Percentiles rank a stretch among this genome's conserved stretches.
Evolutionary conservation across 2,888 invertebrate genomes (phyloP).

Genomic region (Lepidochrysops patricia): DNA sequence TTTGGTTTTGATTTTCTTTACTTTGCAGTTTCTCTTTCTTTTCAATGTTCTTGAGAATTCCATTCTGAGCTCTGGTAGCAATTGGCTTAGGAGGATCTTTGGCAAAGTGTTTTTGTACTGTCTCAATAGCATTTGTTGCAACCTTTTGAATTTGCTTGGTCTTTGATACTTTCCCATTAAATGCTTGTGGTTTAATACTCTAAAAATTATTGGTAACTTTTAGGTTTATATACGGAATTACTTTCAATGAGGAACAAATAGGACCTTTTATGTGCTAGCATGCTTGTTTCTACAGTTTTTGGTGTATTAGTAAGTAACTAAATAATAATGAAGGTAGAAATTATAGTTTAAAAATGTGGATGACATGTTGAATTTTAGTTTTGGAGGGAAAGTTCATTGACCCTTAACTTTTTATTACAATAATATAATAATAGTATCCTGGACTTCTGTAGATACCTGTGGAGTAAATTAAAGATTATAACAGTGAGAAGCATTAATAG

Average conservation of each 20-base stretch:
- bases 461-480: constrained; percentile 30
- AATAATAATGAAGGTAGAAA: not conserved
- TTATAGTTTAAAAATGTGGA: not conserved
- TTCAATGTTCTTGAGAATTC: constrained; percentile 60
- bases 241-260: not conserved
- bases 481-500: constrained; percentile 17
- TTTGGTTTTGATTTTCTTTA: constrained; percentile 51
- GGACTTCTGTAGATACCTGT: not conserved
- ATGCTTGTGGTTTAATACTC: constrained; percentile 51
- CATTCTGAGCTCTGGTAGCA: constrained; percentile 51
- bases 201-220: constrained; percentile 33
- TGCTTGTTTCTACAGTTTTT: not conserved
- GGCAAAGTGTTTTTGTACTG: constrained; percentile 56
- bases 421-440: not conserved
- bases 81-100: constrained; percentile 52
- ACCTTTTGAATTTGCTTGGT: constrained; percentile 58
- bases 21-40: constrained; percentile 33
- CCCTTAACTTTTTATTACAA: constrained; percentile 19
- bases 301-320: not conserved
- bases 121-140: constrained; percentile 52
- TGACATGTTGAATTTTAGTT: constrained; percentile 15
- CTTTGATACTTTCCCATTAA: constrained; percentile 61
- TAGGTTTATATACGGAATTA: not conserved
- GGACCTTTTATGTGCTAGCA: not conserved
- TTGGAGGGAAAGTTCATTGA: constrained; percentile 58